Evolutionary conservation across 2,113 vertebrate genomes (phyloP).

Genomic region (Aepyceros melampus): DNA sequence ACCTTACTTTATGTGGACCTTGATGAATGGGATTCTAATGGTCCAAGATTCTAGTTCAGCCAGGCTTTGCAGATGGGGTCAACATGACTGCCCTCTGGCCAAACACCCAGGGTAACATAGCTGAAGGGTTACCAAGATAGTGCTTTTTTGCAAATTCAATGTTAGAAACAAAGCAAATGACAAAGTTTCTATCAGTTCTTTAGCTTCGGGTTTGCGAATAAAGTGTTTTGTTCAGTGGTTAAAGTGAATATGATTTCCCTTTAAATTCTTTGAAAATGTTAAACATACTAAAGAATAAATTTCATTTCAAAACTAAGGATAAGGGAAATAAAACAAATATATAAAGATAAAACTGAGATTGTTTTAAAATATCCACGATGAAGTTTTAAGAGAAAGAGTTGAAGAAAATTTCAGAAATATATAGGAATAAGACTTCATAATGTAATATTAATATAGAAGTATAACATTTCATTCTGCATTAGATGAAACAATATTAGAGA

Average conservation of each 20-base stretch:
- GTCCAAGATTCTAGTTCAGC: slow-evolving; percentile 68
- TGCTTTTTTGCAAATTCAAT: slow-evolving; percentile 8
- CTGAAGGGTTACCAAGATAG: slow-evolving; percentile 19
- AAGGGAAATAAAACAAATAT: background rate
- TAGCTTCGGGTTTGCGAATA: background rate
- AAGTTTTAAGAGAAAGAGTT: background rate
- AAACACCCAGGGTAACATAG: slow-evolving; percentile 42
- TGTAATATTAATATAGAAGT: slow-evolving; percentile 5
- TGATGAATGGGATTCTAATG: slow-evolving; percentile 70
- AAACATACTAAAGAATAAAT: background rate
- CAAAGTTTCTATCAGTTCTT: background rate
- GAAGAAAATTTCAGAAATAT: slow-evolving; percentile 13
- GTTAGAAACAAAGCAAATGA: slow-evolving; percentile 28
- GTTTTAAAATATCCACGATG: slow-evolving; percentile 17
- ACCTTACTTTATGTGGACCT: slow-evolving; percentile 67
- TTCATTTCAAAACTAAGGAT: background rate
- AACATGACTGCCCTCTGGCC: slow-evolving; percentile 63
- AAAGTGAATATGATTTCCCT: slow-evolving; percentile 11
- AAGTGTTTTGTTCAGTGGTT: background rate
- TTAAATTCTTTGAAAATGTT: slow-evolving; percentile 33
- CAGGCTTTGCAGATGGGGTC: slow-evolving; percentile 73
- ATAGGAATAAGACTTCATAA: slow-evolving; percentile 30
- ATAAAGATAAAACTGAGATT: background rate
- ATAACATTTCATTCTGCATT: slow-evolving; percentile 1
- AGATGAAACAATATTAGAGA: background rate